Base-by-base conservation (phyloP, 1,140 invertebrate species). In the Stegodyphus mimosarum region DNA sequence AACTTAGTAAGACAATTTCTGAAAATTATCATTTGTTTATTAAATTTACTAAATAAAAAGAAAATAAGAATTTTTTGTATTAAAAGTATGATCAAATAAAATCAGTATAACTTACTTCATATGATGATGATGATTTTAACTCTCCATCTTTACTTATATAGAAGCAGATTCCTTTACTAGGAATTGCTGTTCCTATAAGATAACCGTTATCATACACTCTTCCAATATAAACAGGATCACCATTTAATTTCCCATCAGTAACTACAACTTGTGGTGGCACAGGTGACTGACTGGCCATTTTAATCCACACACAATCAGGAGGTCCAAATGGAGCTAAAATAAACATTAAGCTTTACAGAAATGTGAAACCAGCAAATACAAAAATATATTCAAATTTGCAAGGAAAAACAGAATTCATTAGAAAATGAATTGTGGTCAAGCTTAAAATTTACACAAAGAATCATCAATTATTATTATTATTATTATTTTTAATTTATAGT, bases 291-390 rank as follows among this genome's bases (percentile, higher is more conserved):
- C 49, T 48, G 33, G 11, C 53, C 50, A 83, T 48, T n/a, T 52
- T n/a, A 10, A 7, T 11, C 49, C 55, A 83, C 18, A 71, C 55
- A 53, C 80, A 83, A 53, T 83, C 80, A 18, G 80, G 80, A 15
- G 80, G 71, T 52, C 80, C 50, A n/a, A 74, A 83, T 9, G 80
- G 80, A 83, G 60, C 80, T 83, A 53, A 66, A 74, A 73, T 17
- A 18, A 74, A 73, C 33, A 33, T 33, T 33, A 33, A 33, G 1
- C 33, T 33, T 33, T 33, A 33, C 33, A 33, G 33, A 60, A 60
- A 60, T 15, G 9, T 10, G 15, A 10, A 60, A 60, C 15, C 55
- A 60, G 9, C 5, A 60, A 10, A 15, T 60, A 15, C 5, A 60
- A 10, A 15, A 60, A 60, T 10, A 15, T 60, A 60, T 60, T 9